Percentiles rank a stretch among this genome's conserved stretches.
Evolutionary conservation across 2,888 invertebrate species (phyloP).

Genomic region (Pheosia gnoma): DNA sequence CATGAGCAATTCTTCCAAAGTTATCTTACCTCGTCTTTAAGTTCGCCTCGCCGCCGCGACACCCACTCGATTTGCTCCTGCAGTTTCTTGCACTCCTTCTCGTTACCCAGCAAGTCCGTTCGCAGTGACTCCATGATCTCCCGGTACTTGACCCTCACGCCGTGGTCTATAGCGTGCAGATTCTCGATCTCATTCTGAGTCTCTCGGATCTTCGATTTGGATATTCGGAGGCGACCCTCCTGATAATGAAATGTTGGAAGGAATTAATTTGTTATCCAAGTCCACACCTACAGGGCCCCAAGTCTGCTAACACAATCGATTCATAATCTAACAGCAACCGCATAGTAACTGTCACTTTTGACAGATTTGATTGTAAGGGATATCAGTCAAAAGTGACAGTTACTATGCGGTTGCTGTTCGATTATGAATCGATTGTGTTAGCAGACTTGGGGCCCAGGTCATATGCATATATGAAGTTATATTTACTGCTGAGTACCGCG

Average conservation of each 20-base stretch:
- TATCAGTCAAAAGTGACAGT: too few relatives aligned
- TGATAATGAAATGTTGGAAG: constrained; percentile 25
- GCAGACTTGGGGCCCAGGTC: too few relatives aligned
- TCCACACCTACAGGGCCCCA: too few relatives aligned
- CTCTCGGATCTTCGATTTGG: constrained; percentile 74
- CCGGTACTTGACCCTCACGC: constrained; percentile 60
- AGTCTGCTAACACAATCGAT: too few relatives aligned
- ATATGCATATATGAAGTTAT: too few relatives aligned
- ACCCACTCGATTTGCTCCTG: constrained; percentile 80
- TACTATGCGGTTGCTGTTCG: too few relatives aligned
- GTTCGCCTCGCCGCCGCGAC: constrained; percentile 66
- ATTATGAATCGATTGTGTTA: too few relatives aligned
- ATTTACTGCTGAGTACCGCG: too few relatives aligned
- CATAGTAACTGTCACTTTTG: too few relatives aligned
- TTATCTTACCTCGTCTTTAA: constrained; percentile 65
- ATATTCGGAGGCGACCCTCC: constrained; percentile 73
- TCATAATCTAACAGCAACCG: too few relatives aligned
- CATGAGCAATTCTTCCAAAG: too few relatives aligned
- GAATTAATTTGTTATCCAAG: too few relatives aligned
- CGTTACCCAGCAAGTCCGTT: constrained; percentile 62
- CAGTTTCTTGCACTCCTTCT: constrained; percentile 71
- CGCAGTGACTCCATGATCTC: constrained; percentile 71
- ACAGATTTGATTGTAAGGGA: neutral
- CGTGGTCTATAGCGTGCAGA: constrained; percentile 70
- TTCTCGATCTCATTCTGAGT: constrained; percentile 76